These are phyloP conservation scores for Caligus rogercresseyi DNA, from an alignment of 1,140 invertebrate genomes.

Conservation along the genomic window DNA sequence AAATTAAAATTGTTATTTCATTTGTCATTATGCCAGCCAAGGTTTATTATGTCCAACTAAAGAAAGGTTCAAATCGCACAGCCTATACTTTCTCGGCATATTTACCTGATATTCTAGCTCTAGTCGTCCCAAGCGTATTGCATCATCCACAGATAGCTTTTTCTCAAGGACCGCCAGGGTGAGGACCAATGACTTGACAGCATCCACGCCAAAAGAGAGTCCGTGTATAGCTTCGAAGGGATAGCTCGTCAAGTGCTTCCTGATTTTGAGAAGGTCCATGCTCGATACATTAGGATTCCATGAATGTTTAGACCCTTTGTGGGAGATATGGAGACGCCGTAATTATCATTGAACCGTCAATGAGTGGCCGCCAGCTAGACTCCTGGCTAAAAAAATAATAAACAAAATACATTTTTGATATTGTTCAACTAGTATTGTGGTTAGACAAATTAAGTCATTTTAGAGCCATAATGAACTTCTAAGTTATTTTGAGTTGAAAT, in stretches of 20 bases:
- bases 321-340: slow-evolving; percentile 39
- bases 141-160: slow-evolving; percentile 52
- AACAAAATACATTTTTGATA: background rate
- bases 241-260: slow-evolving; percentile 52
- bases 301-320: background rate
- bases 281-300: slow-evolving; percentile 37
- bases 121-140: slow-evolving; percentile 57
- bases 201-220: slow-evolving; percentile 65
- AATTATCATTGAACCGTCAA: slow-evolving; percentile 55
- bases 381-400: slow-evolving; percentile 38
- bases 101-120: slow-evolving; percentile 61
- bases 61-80: too few species aligned
- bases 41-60: too few species aligned
- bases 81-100: too few species aligned
- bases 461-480: background rate
- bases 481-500: background rate
- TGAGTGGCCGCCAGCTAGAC: slow-evolving; percentile 65
- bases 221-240: slow-evolving; percentile 56
- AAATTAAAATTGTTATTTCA: too few species aligned
- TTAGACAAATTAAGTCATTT: background rate
- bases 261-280: slow-evolving; percentile 46
- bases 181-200: slow-evolving; percentile 72
- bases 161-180: slow-evolving; percentile 58
- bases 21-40: too few species aligned
- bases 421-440: background rate